Conservation (phyloP, 2,113 vertebrate species). For the Chaetodon trifascialis region DNA sequence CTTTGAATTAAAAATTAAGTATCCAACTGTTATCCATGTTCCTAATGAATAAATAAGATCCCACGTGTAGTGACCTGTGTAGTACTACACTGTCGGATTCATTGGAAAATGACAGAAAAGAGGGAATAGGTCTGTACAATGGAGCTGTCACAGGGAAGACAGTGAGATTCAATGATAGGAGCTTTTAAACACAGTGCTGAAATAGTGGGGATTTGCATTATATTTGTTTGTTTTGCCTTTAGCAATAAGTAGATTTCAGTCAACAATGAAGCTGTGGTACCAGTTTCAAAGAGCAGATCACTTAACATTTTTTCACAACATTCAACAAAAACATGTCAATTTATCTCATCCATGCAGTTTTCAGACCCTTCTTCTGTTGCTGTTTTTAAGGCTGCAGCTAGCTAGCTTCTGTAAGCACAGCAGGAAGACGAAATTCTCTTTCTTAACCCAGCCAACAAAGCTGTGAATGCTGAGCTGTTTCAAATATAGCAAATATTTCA, state of each 20-base stretch:
- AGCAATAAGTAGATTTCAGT: no score
- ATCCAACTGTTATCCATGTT: constrained; percentile 62
- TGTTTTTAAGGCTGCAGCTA: not conserved
- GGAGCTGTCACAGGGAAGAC: constrained; percentile 8
- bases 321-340: no score
- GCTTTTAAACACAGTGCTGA: constrained; percentile 3
- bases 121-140: constrained; percentile 38
- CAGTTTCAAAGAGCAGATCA: no score
- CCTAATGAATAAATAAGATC: constrained; percentile 71
- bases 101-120: constrained; percentile 29
- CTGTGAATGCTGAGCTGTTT: not conserved
- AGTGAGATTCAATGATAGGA: not conserved
- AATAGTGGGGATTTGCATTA: not conserved
- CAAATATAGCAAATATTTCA: not conserved
- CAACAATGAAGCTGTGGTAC: not conserved
- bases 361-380: not conserved
- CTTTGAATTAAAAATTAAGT: constrained; percentile 69
- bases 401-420: not conserved
- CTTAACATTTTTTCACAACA: no score
- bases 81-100: constrained; percentile 43
- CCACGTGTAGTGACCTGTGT: constrained; percentile 59
- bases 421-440: not conserved
- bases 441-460: not conserved
- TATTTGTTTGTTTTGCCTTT: not conserved
- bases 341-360: not conserved